Evolutionary conservation across 2,888 invertebrate genomes (phyloP), one percentile per base, ranked within the genome.

Genomic region (Fabriciana adippe): DNA sequence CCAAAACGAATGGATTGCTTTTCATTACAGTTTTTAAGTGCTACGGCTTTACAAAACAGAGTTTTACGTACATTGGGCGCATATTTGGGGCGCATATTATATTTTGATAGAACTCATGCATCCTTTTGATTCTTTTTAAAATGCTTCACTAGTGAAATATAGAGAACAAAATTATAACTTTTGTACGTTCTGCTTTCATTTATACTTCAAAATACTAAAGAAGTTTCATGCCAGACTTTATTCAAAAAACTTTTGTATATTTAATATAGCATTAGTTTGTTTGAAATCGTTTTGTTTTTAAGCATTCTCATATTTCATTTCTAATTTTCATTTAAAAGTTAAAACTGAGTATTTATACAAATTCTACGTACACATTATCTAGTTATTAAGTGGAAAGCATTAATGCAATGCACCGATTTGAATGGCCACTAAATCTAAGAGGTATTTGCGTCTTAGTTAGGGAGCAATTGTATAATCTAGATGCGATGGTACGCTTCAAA

Each of bases 401-500:
- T 66, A 66, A 66, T 54, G 60, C 66, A 53, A 57, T 61, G 61
- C 50, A 61, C 55, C 60, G 13, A 66, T 62, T 68, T 66, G 57
- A 55, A 68, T 68, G 65, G 61, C 71, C 69, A 71, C 67, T 71
- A 72, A 72, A 71, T 69, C 72, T 72, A 60, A 67, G 69, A 72
- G 65, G 71, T 67, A 69, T 71, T 69, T 69, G 69, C 59, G 62
- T 61, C 60, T 66, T 67, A 70, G 64, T 64, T 60, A 67, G 53
- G 60, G 60, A 62, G 64, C 66, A 68, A 73, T 73, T 68, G 71
- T 65, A 68, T 71, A 71, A 74, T 73, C 66, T 64, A 68, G 73
- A 73, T 74, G 65, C 68, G 70, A 75, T 77, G 76, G 74, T 62
- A 59, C 74, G 76, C 77, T 66, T 66, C 60, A 61, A 48, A 48